These are phyloP conservation scores for Caenorhabditis imperialis DNA, from an alignment of 2,888 invertebrate genomes.

Conservation along the genomic window DNA sequence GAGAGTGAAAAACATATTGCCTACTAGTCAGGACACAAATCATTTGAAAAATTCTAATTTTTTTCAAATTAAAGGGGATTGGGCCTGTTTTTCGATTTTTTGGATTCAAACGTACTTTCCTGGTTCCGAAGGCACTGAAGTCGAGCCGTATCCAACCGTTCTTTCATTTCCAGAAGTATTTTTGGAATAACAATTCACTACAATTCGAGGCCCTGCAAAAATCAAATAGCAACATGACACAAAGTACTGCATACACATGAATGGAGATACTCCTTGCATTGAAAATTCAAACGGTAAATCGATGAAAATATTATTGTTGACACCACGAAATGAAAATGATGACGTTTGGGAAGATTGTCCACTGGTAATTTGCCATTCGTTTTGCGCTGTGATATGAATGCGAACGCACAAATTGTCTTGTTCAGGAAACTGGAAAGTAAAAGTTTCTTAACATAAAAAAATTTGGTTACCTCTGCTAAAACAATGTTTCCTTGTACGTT, in stretches of 20 bases:
- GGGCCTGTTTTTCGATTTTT: too few species aligned
- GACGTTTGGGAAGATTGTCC: constrained; percentile 22
- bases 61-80: too few species aligned
- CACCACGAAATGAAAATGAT: constrained; percentile 28
- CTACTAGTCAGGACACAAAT: too few species aligned
- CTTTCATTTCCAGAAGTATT: constrained; percentile 26
- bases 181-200: constrained; percentile 33
- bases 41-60: too few species aligned
- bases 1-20: too few species aligned
- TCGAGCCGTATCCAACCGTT: constrained; percentile 29
- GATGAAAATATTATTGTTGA: constrained; percentile 19
- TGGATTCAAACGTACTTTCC: constrained; percentile 25
- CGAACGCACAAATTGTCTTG: constrained; percentile 35
- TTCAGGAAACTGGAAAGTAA: constrained; percentile 39
- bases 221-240: background rate
- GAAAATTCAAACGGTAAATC: constrained; percentile 41
- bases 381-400: background rate
- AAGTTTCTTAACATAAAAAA: background rate
- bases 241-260: constrained; percentile 21
- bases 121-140: constrained; percentile 33
- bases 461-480: constrained; percentile 1
- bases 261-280: constrained; percentile 11
- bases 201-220: constrained; percentile 40
- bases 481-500: constrained; percentile 5
- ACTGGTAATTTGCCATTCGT: constrained; percentile 30